Evolutionary conservation across 2,888 invertebrate species (phyloP).

Genomic region (Xanthorhoe designata): DNA sequence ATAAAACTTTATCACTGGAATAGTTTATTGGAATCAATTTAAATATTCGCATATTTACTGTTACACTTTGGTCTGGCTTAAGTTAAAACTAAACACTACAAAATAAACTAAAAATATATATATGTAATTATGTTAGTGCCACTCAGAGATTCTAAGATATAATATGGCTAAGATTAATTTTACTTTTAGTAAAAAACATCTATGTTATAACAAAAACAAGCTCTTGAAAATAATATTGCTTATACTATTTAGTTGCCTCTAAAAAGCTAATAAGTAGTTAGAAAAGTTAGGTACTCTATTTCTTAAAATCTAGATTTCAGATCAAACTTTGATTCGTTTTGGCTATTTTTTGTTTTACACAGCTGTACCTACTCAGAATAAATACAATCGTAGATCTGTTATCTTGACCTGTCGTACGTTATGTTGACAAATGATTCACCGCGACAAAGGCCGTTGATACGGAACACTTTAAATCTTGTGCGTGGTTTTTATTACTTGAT

Average conservation of each 20-base stretch:
- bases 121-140: slow-evolving; percentile 46
- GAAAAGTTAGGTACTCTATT: not conserved
- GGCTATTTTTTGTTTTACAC: too few relatives aligned
- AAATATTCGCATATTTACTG: slow-evolving; percentile 33
- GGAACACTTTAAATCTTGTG: too few relatives aligned
- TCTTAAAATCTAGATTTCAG: not conserved
- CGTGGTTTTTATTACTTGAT: too few relatives aligned
- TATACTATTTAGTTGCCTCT: not conserved
- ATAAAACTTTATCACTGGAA: slow-evolving; percentile 19
- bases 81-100: slow-evolving; percentile 42
- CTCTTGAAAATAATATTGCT: slow-evolving; percentile 12
- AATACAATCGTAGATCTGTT: too few relatives aligned
- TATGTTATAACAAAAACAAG: slow-evolving; percentile 17
- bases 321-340: too few relatives aligned
- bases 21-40: slow-evolving; percentile 22
- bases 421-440: too few relatives aligned
- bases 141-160: slow-evolving; percentile 45
- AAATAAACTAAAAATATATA: slow-evolving; percentile 36
- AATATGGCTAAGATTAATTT: slow-evolving; percentile 42
- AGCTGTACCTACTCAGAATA: too few relatives aligned
- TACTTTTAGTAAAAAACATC: slow-evolving; percentile 30
- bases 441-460: too few relatives aligned
- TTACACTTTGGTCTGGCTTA: slow-evolving; percentile 61
- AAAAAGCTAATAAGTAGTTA: not conserved
- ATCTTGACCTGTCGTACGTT: too few relatives aligned